Conservation (phyloP, 2,797 vertebrate species). For the Ctenosaura bakeri region DNA sequence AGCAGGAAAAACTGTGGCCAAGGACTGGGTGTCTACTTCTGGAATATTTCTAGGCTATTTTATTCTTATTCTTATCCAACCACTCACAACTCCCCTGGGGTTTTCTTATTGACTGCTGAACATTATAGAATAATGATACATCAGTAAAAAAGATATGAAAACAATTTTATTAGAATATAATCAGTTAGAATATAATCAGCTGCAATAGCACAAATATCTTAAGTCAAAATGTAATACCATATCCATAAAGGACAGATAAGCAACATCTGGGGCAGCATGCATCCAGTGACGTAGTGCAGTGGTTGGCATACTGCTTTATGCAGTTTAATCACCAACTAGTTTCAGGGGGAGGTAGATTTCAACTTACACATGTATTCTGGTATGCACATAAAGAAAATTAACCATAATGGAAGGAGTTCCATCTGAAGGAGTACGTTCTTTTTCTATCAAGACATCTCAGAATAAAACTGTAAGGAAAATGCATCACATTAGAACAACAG, state of each 20-base stretch:
- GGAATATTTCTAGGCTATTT: neutral
- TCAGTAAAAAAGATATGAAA: neutral
- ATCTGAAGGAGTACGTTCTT: neutral
- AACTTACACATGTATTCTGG: constrained; percentile 33
- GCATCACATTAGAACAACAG: neutral
- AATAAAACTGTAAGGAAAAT: constrained; percentile 35
- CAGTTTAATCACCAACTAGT: neutral
- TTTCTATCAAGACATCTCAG: constrained; percentile 27
- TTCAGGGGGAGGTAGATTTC: neutral
- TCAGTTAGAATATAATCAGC: neutral
- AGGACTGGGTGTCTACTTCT: neutral
- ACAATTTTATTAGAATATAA: neutral
- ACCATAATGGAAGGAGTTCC: neutral
- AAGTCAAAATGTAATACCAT: neutral
- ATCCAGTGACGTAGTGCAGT: neutral
- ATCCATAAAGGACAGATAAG: neutral
- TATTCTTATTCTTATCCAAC: neutral
- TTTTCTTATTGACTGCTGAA: neutral
- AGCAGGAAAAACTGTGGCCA: neutral
- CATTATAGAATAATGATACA: neutral
- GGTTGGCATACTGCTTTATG: neutral
- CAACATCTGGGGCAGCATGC: neutral
- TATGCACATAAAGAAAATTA: neutral
- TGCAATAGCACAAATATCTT: neutral
- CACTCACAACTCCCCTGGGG: neutral